Evolutionary conservation across 2,113 vertebrate species (phyloP), one percentile per base, ranked within the genome.

Genomic region (Deroptyus accipitrinus): DNA sequence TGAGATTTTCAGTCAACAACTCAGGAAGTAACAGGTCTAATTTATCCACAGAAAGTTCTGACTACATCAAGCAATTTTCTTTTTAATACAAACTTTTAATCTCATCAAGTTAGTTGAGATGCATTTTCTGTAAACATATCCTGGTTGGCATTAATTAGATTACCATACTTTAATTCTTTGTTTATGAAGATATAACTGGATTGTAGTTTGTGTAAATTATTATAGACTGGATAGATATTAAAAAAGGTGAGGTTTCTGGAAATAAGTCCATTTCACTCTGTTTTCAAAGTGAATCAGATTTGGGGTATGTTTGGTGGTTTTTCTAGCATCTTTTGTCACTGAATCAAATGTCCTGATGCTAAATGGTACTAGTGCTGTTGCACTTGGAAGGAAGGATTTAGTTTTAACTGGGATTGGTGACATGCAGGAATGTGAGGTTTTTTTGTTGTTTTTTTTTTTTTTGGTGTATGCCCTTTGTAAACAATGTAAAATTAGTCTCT

Each of bases 31-130:
- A 16, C 6, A 61, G 4, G 33, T 84, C 48, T 91, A 88, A 95
- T 95, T 92, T 88, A 88, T 63, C 74, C 19, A 25, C 27, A 46
- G 64, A 76, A 63, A 75, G 85, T 48, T 95, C 66, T 64, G 83
- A 64, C 33, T 82, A 7, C n/a, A 35, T 89, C 55, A 79, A 84
- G 61, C 27, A 86, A 15, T 82, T 91, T 91, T 78, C 51, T 80
- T 91, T 91, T 78, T 79, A 57, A 79, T 84, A 66, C 59, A 44
- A 79, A 69, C 18, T 88, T 90, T 33, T 89, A 86, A 94, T 94
- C 46, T 87, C 27, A 79, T 95, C 55, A 75, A 7, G 35, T 78
- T 89, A 91, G 48, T 73, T 80, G 41, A 89, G 42, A 76, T 69
- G 39, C 10, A 22, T 94, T 89, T 89, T 79, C 33, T 1, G 2